These are phyloP conservation scores for Sphaerophoria rueppellii DNA, from an alignment of 2,888 invertebrate species.

Conservation along the genomic window DNA sequence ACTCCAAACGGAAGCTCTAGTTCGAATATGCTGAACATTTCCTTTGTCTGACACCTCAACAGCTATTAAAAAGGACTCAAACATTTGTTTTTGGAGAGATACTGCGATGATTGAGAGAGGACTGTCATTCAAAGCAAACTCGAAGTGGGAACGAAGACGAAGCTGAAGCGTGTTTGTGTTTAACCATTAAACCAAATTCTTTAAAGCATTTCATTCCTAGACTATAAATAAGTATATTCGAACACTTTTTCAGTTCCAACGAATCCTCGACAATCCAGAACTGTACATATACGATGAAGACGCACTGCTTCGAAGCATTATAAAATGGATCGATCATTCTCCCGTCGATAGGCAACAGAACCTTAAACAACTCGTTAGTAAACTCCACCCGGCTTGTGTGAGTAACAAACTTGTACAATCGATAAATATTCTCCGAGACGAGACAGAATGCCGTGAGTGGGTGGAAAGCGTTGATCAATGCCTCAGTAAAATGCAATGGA, in stretches of 20 bases:
- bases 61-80: no score
- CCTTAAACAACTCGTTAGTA: conserved; percentile 74
- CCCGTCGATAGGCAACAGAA: conserved; percentile 71
- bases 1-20: no score
- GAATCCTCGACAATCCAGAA: conserved; percentile 75
- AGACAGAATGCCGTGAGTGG: conserved; percentile 75
- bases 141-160: no score
- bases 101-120: no score
- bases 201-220: no score
- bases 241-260: conserved; percentile 62
- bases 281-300: conserved; percentile 77
- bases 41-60: no score
- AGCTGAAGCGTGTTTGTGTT: no score
- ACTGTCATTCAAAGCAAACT: no score
- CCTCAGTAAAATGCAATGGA: conserved; percentile 75
- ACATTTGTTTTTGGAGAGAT: no score
- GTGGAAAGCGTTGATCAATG: conserved; percentile 74
- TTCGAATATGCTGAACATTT: no score
- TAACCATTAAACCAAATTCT: no score
- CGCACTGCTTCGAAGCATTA: conserved; percentile 75
- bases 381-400: conserved; percentile 77
- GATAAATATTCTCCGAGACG: conserved; percentile 72
- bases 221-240: no score
- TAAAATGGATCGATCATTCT: conserved; percentile 76
- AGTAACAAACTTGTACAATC: conserved; percentile 74